A percentile compares a stretch with the other conserved stretches of the same genome.
Conservation (phyloP, 1,140 invertebrate species). For the Ctenoplectra terminalis region DNA sequence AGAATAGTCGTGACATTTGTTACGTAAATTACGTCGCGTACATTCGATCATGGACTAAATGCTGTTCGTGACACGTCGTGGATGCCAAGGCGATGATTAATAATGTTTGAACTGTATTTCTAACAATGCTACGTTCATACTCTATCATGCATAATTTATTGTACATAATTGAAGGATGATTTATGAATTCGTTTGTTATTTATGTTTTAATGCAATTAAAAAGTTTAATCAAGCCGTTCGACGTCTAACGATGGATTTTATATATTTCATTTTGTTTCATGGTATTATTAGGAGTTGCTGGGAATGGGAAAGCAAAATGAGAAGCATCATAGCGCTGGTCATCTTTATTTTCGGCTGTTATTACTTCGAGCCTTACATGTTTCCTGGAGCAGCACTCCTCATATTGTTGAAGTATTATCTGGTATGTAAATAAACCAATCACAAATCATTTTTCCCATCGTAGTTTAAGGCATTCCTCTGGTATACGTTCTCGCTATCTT, state of each 20-base stretch:
- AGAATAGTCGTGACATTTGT: slow-evolving; percentile 18
- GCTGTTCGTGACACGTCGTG: not conserved
- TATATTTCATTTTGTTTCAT: not conserved
- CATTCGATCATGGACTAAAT: not conserved
- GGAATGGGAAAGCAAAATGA: slow-evolving; percentile 97
- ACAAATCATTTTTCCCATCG: not conserved
- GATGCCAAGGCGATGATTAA: not conserved
- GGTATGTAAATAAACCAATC: slow-evolving; percentile 79
- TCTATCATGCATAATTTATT: too few species aligned
- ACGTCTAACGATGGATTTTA: not conserved
- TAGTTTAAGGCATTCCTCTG: not conserved
- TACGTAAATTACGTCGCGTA: slow-evolving; percentile 18
- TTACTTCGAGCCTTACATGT: slow-evolving; percentile 94
- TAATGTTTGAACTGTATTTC: not conserved
- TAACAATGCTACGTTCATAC: not conserved
- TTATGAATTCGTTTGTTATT: not conserved
- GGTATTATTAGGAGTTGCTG: slow-evolving; percentile 91
- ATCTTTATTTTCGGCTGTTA: slow-evolving; percentile 92
- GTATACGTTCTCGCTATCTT: not conserved
- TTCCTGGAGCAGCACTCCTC: slow-evolving; percentile 89
- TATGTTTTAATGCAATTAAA: not conserved
- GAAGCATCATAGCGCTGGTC: slow-evolving; percentile 93
- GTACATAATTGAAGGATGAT: not conserved
- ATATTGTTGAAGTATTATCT: slow-evolving; percentile 91
- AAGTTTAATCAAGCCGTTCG: not conserved